phyloP scores from a whole-genome alignment of 2,797 vertebrate genomes.

The Scyliorhinus canicula region DNA sequence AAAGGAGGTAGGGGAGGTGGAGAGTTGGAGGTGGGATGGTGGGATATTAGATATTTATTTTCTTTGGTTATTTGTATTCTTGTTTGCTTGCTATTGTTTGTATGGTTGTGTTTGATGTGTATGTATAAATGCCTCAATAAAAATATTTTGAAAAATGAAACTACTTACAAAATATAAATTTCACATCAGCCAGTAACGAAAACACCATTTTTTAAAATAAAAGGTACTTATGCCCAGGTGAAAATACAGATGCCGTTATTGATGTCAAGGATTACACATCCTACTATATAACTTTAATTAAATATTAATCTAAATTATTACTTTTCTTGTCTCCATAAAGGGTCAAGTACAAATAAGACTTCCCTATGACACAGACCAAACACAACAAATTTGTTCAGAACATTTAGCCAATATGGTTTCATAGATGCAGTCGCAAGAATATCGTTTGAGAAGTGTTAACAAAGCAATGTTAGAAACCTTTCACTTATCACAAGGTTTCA shows the following conservation, averaged over 20 bases:
- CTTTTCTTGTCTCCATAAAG: background rate
- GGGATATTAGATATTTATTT: too few relatives aligned
- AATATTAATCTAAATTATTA: background rate
- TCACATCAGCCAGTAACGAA: background rate
- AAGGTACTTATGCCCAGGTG: background rate
- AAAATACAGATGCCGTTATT: background rate
- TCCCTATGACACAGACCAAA: background rate
- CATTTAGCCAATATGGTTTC: background rate
- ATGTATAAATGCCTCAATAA: too few relatives aligned
- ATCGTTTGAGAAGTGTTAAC: background rate
- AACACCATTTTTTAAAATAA: background rate
- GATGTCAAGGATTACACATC: background rate
- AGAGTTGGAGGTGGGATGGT: too few relatives aligned
- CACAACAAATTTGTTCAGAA: background rate
- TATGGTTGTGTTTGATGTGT: too few relatives aligned
- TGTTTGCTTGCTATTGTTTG: too few relatives aligned
- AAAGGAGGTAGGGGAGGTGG: too few relatives aligned
- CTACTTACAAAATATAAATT: background rate
- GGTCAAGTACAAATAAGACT: too few relatives aligned
- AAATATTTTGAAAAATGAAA: too few relatives aligned
- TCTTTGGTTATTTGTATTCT: too few relatives aligned
- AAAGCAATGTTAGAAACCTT: background rate
- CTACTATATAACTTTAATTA: background rate
- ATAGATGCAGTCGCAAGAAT: background rate
- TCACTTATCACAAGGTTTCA: background rate